A percentile compares a stretch with the other conserved stretches of the same genome.
phyloP scores from a whole-genome alignment of 2,113 vertebrate genomes.

The Phoxinus phoxinus region DNA sequence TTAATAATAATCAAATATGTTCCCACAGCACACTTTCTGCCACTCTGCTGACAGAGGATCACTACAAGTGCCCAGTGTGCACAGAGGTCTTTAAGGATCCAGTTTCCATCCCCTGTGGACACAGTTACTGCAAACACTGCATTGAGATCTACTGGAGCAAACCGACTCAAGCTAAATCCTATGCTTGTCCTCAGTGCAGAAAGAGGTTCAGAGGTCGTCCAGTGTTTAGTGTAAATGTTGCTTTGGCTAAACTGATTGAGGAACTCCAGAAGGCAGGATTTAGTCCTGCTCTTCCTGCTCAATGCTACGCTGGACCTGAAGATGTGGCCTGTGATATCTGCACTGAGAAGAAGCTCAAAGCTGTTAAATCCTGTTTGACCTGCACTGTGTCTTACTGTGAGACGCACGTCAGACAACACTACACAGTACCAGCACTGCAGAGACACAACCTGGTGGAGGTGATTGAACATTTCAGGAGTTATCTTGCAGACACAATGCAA shows the following conservation, averaged over 20 bases:
- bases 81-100: constrained; percentile 13
- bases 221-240: background rate
- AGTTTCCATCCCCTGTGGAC: constrained; percentile 34
- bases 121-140: constrained; percentile 33
- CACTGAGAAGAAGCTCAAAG: constrained; percentile 10
- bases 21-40: background rate
- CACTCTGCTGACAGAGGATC: constrained; percentile 12
- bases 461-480: no score
- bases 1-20: background rate
- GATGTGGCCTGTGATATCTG: constrained; percentile 51
- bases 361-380: constrained; percentile 48
- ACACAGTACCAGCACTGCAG: constrained; percentile 33
- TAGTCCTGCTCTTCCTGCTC: constrained; percentile 22
- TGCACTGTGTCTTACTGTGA: constrained; percentile 42
- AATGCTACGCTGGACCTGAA: constrained; percentile 18
- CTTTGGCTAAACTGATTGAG: background rate
- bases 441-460: constrained; percentile 5
- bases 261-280: background rate
- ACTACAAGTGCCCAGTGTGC: constrained; percentile 21
- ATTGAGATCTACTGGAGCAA: constrained; percentile 15
- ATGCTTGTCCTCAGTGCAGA: constrained; percentile 23
- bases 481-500: no score
- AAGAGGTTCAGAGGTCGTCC: constrained; percentile 10
- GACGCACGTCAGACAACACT: constrained; percentile 39
- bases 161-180: background rate